Conservation (phyloP, 2,113 vertebrate species). For the Vanacampus margaritifer region DNA sequence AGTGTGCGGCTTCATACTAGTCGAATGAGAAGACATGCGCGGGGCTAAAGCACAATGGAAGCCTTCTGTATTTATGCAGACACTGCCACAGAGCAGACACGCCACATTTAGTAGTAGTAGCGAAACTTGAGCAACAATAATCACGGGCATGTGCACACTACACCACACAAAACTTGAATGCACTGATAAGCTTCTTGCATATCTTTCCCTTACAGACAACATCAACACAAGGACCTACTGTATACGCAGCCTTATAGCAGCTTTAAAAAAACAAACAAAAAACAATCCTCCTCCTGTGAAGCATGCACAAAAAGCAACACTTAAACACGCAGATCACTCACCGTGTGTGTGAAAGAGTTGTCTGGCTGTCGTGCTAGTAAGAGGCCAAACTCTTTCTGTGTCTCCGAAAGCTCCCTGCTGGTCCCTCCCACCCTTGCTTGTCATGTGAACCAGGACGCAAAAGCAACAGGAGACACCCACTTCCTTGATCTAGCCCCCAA, state of each 20-base stretch:
- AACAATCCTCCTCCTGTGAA: not conserved
- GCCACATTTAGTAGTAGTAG: conserved; percentile 11
- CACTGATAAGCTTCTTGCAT: not conserved
- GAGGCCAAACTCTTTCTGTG: conserved; percentile 61
- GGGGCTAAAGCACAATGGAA: conserved; percentile 13
- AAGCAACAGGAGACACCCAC: conserved; percentile 50
- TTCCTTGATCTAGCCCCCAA: conserved; percentile 37
- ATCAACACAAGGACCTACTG: not conserved
- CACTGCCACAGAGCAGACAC: conserved; percentile 17
- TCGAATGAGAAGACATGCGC: not conserved
- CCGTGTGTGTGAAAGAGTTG: conserved; percentile 48
- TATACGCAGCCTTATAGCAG: not conserved
- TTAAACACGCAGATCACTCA: conserved; percentile 50
- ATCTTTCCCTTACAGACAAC: not conserved
- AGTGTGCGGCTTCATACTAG: not conserved
- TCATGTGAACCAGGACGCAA: conserved; percentile 60
- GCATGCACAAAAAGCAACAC: conserved; percentile 8
- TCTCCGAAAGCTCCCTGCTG: conserved; percentile 43
- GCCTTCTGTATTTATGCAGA: conserved; percentile 11
- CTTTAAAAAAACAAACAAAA: not conserved
- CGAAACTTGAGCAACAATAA: conserved; percentile 16
- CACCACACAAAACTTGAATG: not conserved
- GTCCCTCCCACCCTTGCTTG: conserved; percentile 48
- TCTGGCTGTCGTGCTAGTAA: conserved; percentile 54
- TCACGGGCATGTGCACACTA: not conserved